Conservation (phyloP, 2,797 vertebrate species). For the Enteromius mattozi region DNA sequence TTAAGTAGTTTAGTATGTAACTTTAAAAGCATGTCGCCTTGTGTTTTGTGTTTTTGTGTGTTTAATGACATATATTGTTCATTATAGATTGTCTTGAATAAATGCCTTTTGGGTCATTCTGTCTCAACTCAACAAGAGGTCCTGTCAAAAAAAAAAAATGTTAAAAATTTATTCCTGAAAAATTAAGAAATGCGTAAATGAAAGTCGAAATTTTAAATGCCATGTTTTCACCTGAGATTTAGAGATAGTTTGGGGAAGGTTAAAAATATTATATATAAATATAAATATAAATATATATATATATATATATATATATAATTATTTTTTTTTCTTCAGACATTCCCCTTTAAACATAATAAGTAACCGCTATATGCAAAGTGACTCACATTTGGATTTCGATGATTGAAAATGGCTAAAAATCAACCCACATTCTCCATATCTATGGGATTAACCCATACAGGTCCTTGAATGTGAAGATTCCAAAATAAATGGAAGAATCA, state of each 20-base stretch:
- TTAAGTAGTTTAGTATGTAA: not conserved
- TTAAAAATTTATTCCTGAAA: not conserved
- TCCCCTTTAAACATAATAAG: not conserved
- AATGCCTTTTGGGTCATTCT: not conserved
- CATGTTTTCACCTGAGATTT: not conserved
- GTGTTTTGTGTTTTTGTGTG: not conserved
- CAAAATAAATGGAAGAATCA: not conserved
- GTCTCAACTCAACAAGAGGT: not conserved
- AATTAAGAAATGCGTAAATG: not conserved
- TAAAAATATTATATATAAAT: no score
- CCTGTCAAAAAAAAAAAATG: not conserved
- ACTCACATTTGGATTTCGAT: no score
- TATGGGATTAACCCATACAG: not conserved
- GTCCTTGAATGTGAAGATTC: not conserved
- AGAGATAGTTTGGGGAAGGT: no score
- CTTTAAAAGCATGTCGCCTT: conserved; percentile 13
- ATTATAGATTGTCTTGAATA: not conserved
- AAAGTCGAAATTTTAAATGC: not conserved
- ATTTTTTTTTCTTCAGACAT: not conserved
- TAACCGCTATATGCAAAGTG: not conserved
- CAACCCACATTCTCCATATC: not conserved
- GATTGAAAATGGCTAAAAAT: no score
- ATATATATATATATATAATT: not conserved
- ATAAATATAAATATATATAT: no score
- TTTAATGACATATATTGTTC: not conserved